These are phyloP conservation scores for Stegophylla sp. DNA, from an alignment of 2,888 invertebrate species.

Conservation along the genomic window DNA sequence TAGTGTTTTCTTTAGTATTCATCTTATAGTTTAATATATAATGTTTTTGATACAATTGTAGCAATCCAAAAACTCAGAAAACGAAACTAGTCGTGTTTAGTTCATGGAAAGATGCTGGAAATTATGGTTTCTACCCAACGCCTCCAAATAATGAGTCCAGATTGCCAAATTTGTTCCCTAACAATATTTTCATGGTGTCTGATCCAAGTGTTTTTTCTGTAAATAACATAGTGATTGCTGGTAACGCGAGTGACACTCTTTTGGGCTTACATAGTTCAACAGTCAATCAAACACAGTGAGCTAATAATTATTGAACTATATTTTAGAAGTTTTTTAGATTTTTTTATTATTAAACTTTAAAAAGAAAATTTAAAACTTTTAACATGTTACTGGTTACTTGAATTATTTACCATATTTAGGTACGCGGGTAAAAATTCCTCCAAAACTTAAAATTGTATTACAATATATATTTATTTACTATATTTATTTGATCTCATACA, in stretches of 20 bases:
- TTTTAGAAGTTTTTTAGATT: no score
- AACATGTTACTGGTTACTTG: no score
- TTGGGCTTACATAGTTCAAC: constrained; percentile 32
- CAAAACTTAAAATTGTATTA: no score
- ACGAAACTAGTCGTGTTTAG: constrained; percentile 28
- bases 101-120: constrained; percentile 44
- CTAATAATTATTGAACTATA: background rate
- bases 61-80: constrained; percentile 16
- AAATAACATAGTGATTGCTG: constrained; percentile 28
- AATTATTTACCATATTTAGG: no score
- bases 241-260: constrained; percentile 32
- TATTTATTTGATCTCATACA: no score
- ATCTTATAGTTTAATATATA: no score
- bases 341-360: no score
- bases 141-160: constrained; percentile 26
- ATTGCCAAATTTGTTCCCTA: constrained; percentile 22
- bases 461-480: no score
- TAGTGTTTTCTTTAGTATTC: no score
- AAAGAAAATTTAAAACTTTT: no score
- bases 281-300: constrained; percentile 34
- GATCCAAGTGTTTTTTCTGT: constrained; percentile 38
- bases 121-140: constrained; percentile 34
- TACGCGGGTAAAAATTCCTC: no score
- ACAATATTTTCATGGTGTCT: constrained; percentile 29
- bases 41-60: constrained; percentile 13